Percentiles rank a stretch among this genome's conserved stretches.
These are phyloP conservation scores for Ophthalmolycus amberensis DNA, from an alignment of 2,113 vertebrate genomes.

Conservation along the genomic window DNA sequence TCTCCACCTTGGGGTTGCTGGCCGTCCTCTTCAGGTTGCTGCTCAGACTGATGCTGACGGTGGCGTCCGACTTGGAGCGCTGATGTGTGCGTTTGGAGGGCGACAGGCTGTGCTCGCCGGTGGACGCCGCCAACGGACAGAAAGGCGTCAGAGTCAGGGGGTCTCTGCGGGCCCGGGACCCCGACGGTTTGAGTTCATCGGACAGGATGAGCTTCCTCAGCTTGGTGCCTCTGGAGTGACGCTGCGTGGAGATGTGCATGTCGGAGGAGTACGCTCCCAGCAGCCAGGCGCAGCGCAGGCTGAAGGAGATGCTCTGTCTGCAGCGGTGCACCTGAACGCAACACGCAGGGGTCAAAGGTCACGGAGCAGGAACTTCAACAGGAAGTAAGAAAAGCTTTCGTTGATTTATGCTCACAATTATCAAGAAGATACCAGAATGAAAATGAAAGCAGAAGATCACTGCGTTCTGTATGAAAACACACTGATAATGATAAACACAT, in stretches of 20 bases:
- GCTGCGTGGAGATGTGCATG: conserved; percentile 98
- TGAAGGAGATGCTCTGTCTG: conserved; percentile 95
- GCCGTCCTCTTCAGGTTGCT: conserved; percentile 96
- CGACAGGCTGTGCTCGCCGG: conserved; percentile 87
- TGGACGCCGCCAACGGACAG: conserved; percentile 14
- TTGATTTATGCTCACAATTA: too few species aligned
- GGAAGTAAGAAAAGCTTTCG: too few species aligned
- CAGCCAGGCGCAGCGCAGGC: conserved; percentile 92
- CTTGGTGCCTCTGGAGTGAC: conserved; percentile 94
- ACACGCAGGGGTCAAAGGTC: neutral
- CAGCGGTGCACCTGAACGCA: conserved; percentile 89
- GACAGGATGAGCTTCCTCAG: conserved; percentile 94
- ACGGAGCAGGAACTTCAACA: too few species aligned
- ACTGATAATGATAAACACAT: too few species aligned
- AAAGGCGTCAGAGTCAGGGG: conserved; percentile 65
- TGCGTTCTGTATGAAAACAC: too few species aligned
- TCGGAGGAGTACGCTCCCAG: conserved; percentile 94
- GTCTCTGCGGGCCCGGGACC: conserved; percentile 82
- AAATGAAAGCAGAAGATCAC: too few species aligned
- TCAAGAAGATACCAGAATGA: too few species aligned
- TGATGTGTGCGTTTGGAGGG: conserved; percentile 97
- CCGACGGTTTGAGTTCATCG: conserved; percentile 91
- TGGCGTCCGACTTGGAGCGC: conserved; percentile 97
- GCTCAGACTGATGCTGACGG: conserved; percentile 91
- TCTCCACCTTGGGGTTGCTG: conserved; percentile 97